Conservation (phyloP, 53 echinoderm and acorn worm species). For the Zoroaster sp. region DNA sequence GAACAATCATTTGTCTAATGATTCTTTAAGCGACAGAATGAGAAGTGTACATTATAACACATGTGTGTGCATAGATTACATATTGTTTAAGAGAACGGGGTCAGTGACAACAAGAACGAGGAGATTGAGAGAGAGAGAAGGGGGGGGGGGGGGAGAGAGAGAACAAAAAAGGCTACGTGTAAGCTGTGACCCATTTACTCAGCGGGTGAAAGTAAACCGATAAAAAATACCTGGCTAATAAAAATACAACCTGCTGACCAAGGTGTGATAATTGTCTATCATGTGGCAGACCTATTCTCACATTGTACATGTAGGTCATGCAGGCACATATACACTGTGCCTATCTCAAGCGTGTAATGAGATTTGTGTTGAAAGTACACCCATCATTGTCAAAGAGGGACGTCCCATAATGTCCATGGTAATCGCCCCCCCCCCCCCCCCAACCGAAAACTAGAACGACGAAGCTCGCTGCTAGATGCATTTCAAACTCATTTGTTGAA, state of each 20-base stretch:
- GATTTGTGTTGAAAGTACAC: not conserved
- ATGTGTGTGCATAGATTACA: no score
- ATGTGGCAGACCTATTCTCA: not conserved
- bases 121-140: not conserved
- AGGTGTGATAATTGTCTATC: slow-evolving; percentile 11
- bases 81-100: not conserved
- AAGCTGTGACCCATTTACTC: slow-evolving; percentile 17
- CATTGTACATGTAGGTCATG: not conserved
- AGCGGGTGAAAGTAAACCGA: slow-evolving; percentile 38
- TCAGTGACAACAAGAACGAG: not conserved
- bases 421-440: not conserved
- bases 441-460: no score
- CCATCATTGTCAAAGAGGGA: not conserved
- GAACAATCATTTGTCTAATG: no score
- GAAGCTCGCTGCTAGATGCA: no score
- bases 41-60: no score
- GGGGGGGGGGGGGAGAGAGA: not conserved
- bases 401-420: not conserved
- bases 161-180: not conserved
- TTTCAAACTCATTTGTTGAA: no score
- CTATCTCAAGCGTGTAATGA: not conserved
- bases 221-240: not conserved
- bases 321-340: not conserved
- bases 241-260: slow-evolving; percentile 1
- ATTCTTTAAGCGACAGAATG: no score